A percentile compares a stretch with the other conserved stretches of the same genome.
Evolutionary conservation across 2,888 invertebrate genomes (phyloP).

Genomic region (Himalopsyche tibetana): DNA sequence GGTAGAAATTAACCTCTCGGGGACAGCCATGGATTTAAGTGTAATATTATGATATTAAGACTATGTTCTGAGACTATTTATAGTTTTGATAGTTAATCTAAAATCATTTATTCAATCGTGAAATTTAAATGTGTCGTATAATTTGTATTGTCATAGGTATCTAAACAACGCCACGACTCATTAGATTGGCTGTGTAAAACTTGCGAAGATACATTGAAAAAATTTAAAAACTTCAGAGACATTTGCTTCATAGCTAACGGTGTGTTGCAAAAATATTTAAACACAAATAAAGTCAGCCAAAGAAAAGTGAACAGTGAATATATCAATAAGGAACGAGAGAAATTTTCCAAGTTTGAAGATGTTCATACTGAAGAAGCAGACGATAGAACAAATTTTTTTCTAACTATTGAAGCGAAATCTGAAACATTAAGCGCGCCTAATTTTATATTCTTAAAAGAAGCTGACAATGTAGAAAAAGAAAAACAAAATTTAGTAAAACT

Average conservation of each 20-base stretch:
- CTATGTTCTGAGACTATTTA: background rate
- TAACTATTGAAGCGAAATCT: no score
- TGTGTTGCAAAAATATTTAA: background rate
- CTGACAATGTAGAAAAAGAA: no score
- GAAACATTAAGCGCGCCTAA: no score
- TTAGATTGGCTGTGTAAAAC: constrained; percentile 4
- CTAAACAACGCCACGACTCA: background rate
- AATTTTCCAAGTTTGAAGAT: background rate
- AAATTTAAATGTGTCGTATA: background rate
- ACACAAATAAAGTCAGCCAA: background rate
- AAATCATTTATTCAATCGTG: background rate
- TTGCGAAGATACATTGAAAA: background rate
- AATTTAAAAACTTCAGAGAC: background rate
- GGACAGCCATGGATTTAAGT: background rate
- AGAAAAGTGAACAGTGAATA: background rate
- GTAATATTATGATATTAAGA: background rate
- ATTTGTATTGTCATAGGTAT: background rate
- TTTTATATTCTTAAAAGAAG: no score
- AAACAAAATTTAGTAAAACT: background rate
- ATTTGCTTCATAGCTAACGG: background rate
- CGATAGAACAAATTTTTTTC: no score
- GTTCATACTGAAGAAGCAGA: no score
- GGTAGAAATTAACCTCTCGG: no score
- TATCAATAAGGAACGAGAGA: background rate
- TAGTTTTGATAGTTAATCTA: background rate